phyloP scores from a whole-genome alignment of 1,140 invertebrate genomes.

The Scaptomyza pallida region DNA sequence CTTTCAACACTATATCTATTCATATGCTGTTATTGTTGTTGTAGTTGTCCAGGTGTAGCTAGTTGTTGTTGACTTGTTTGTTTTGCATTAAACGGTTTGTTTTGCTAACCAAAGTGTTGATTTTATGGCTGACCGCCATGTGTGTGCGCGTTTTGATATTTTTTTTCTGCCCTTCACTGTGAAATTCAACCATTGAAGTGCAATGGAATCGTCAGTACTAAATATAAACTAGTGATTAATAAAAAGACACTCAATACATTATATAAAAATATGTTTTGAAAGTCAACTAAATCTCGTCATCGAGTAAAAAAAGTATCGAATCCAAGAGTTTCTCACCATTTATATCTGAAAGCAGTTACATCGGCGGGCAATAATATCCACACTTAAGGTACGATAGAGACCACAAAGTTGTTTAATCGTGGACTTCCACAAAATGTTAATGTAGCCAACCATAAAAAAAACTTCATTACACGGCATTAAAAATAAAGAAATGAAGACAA shows the following conservation, averaged over 20 bases:
- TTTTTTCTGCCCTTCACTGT: conserved; percentile 19
- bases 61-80: conserved; percentile 64
- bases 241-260: not conserved
- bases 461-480: conserved; percentile 66
- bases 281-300: no score
- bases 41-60: conserved; percentile 63
- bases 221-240: not conserved
- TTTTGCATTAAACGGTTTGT: conserved; percentile 76
- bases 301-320: no score
- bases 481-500: conserved; percentile 27
- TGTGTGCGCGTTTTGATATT: no score
- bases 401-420: conserved; percentile 27
- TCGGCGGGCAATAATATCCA: not conserved
- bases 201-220: conserved; percentile 3
- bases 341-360: not conserved
- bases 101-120: conserved; percentile 83
- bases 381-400: not conserved
- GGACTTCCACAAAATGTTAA: conserved; percentile 35
- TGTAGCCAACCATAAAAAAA: conserved; percentile 57
- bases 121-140: conserved; percentile 63
- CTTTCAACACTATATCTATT: conserved; percentile 59
- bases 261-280: no score
- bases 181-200: conserved; percentile 20
- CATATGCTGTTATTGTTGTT: conserved; percentile 38
- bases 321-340: no score